These are phyloP conservation scores for Lissonota sp. DNA, from an alignment of 2,888 invertebrate genomes.

Conservation along the genomic window DNA sequence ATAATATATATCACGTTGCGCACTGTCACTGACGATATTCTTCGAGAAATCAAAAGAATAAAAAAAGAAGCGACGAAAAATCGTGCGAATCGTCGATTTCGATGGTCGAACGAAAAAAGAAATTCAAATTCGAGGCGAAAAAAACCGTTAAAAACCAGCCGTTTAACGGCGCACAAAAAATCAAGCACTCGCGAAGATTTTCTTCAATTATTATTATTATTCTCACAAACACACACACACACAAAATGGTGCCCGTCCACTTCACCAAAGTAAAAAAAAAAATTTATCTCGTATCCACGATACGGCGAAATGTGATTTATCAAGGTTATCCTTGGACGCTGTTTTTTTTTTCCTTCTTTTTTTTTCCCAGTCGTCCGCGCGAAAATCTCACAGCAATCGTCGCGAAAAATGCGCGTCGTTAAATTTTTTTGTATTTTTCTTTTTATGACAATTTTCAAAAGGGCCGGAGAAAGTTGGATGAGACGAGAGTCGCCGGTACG, in stretches of 20 bases:
- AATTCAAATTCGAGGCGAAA: too few species aligned
- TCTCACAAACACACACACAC: background rate
- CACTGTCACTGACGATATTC: background rate
- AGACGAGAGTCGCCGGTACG: slow-evolving; percentile 42
- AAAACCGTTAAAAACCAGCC: too few species aligned
- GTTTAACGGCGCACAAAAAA: slow-evolving; percentile 10
- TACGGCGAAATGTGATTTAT: too few species aligned
- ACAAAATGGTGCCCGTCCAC: background rate
- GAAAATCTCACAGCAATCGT: background rate
- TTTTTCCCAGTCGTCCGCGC: background rate
- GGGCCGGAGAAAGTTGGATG: slow-evolving; percentile 13
- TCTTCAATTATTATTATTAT: background rate
- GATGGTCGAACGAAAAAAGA: background rate
- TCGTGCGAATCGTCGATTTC: background rate
- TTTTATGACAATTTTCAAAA: background rate
- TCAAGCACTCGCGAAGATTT: slow-evolving; percentile 37
- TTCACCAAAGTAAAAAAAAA: background rate
- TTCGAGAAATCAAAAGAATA: background rate
- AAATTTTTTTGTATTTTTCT: background rate
- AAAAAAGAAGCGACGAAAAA: slow-evolving; percentile 1
- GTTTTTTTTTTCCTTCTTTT: slow-evolving; percentile 2
- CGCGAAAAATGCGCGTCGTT: background rate
- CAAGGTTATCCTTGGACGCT: background rate
- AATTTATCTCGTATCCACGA: too few species aligned
- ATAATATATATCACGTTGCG: background rate